Percentiles rank a stretch among this genome's conserved stretches.
These are phyloP conservation scores for Pteromalus puparum DNA, from an alignment of 1,140 invertebrate genomes.

Conservation along the genomic window DNA sequence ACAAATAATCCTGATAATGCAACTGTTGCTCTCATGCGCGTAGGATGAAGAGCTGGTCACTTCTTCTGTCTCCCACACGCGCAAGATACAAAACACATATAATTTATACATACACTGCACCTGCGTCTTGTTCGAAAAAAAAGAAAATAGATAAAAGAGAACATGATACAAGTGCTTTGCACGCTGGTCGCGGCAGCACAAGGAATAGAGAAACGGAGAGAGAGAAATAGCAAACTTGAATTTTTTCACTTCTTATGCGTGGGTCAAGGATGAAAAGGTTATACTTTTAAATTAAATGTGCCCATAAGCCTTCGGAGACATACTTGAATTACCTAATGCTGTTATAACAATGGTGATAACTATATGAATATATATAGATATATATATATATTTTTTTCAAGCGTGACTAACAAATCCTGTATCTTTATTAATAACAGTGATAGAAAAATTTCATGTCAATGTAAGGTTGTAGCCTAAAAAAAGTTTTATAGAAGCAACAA, in stretches of 20 bases:
- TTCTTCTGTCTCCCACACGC: conserved; percentile 27
- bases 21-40: not conserved
- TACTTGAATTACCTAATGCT: not conserved
- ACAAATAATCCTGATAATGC: not conserved
- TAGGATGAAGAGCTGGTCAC: conserved; percentile 51
- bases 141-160: not conserved
- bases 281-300: conserved; percentile 38
- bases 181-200: not conserved
- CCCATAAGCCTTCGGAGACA: conserved; percentile 2
- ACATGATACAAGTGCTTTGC: not conserved
- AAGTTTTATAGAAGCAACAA: not conserved
- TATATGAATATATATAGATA: conserved; percentile 14
- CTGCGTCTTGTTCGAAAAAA: conserved; percentile 9
- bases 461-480: not conserved
- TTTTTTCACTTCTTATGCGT: not conserved
- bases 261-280: not conserved
- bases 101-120: not conserved
- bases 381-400: no score
- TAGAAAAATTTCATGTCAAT: conserved; percentile 15
- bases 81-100: not conserved
- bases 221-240: not conserved
- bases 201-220: not conserved
- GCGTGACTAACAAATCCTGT: conserved; percentile 36
- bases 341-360: not conserved
- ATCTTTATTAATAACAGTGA: conserved; percentile 32